phyloP scores from a whole-genome alignment of 2,888 invertebrate species.

The Drosophila greeni region DNA sequence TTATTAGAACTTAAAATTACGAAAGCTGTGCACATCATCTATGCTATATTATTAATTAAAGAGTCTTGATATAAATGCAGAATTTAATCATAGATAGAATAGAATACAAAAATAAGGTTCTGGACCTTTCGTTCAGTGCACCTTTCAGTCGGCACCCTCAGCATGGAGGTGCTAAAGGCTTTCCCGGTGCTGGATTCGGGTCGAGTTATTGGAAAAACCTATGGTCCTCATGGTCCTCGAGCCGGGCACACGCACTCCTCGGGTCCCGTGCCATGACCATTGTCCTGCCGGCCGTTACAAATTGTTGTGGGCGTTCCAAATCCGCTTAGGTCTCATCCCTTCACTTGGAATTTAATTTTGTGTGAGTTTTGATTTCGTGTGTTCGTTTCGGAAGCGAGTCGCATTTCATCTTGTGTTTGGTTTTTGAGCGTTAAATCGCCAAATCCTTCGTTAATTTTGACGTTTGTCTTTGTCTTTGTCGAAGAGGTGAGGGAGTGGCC shows the following conservation, averaged over 20 bases:
- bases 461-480: slow-evolving; percentile 61
- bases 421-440: slow-evolving; percentile 72
- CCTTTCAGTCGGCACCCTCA: slow-evolving; percentile 25
- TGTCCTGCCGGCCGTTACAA: slow-evolving; percentile 75
- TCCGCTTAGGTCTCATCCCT: slow-evolving; percentile 71
- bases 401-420: slow-evolving; percentile 63
- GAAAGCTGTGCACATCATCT: neutral
- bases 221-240: slow-evolving; percentile 1
- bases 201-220: slow-evolving; percentile 25
- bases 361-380: slow-evolving; percentile 42
- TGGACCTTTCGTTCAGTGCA: slow-evolving; percentile 14
- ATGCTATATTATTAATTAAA: no score
- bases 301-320: slow-evolving; percentile 79
- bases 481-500: slow-evolving; percentile 46
- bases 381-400: slow-evolving; percentile 32
- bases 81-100: no score
- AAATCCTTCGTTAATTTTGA: slow-evolving; percentile 74
- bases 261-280: slow-evolving; percentile 25
- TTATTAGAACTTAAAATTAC: neutral
- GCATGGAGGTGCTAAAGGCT: slow-evolving; percentile 31
- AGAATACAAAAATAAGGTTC: no score
- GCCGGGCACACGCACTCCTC: slow-evolving; percentile 45
- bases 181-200: slow-evolving; percentile 1
- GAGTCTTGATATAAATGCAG: no score
- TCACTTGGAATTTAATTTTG: slow-evolving; percentile 47